Evolutionary conservation across 2,113 vertebrate species (phyloP).

Genomic region (Excalfactoria chinensis): DNA sequence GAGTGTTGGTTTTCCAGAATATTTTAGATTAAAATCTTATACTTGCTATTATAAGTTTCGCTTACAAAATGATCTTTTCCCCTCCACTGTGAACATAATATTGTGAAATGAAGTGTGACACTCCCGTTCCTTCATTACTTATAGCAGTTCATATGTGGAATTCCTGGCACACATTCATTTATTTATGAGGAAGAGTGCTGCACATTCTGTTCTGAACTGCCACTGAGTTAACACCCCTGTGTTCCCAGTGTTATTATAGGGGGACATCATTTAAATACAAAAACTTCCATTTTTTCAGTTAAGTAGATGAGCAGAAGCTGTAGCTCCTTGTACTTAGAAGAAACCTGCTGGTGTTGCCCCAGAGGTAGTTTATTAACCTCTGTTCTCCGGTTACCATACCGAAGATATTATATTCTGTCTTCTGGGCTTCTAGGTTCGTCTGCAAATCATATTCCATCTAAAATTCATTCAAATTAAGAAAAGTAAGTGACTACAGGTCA

Average conservation of each 20-base stretch:
- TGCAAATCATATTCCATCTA: not conserved
- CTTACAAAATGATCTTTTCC: not conserved
- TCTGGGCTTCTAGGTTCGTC: not conserved
- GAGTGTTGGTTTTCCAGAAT: not conserved
- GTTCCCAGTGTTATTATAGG: not conserved
- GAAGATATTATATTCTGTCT: not conserved
- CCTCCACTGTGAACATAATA: not conserved
- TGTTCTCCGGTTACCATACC: not conserved
- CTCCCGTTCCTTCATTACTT: not conserved
- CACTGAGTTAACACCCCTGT: not conserved
- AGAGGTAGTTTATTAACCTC: not conserved
- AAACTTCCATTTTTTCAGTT: not conserved
- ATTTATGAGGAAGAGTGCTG: not conserved
- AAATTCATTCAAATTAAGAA: not conserved
- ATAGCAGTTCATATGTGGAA: not conserved
- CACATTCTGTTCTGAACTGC: not conserved
- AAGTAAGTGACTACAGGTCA: not conserved
- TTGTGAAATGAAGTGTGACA: not conserved
- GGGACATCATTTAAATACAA: not conserved
- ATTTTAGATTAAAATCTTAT: not conserved
- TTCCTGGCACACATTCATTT: not conserved
- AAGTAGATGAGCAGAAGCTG: accelerated
- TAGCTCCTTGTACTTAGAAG: not conserved
- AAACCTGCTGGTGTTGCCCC: not conserved
- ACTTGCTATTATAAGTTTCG: not conserved